These are phyloP conservation scores for Elanus axillaris DNA, from an alignment of 2,113 vertebrate species.

Conservation along the genomic window DNA sequence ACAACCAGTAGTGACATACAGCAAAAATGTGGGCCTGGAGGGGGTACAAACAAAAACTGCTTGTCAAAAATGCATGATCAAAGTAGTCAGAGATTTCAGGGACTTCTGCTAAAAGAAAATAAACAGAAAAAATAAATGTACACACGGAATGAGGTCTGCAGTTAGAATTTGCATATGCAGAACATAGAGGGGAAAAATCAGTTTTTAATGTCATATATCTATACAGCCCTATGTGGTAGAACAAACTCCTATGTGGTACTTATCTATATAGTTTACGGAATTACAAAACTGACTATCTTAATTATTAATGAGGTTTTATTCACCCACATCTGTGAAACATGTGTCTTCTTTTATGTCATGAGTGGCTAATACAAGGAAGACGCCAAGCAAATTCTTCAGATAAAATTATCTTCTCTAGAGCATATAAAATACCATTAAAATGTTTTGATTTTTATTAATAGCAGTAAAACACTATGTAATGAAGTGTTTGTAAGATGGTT, in stretches of 20 bases:
- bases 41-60: constrained; percentile 9
- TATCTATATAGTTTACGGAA: neutral
- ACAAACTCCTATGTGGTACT: neutral
- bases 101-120: constrained; percentile 24
- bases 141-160: neutral
- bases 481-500: neutral
- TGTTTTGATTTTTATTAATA: neutral
- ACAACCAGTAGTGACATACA: neutral
- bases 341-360: neutral
- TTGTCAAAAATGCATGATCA: constrained; percentile 28
- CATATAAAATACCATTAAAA: neutral
- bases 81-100: constrained; percentile 15
- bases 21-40: neutral
- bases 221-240: neutral
- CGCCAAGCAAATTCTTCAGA: neutral
- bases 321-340: neutral
- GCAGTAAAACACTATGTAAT: neutral
- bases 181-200: neutral
- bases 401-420: neutral
- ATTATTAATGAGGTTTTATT: constrained; percentile 17
- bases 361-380: neutral
- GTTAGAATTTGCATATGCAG: constrained; percentile 29
- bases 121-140: constrained; percentile 10
- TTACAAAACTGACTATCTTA: neutral
- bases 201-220: constrained; percentile 28